Evolutionary conservation across 1,140 invertebrate genomes (phyloP), one percentile per base, ranked within the genome.

Genomic region (Wasmannia auropunctata): DNA sequence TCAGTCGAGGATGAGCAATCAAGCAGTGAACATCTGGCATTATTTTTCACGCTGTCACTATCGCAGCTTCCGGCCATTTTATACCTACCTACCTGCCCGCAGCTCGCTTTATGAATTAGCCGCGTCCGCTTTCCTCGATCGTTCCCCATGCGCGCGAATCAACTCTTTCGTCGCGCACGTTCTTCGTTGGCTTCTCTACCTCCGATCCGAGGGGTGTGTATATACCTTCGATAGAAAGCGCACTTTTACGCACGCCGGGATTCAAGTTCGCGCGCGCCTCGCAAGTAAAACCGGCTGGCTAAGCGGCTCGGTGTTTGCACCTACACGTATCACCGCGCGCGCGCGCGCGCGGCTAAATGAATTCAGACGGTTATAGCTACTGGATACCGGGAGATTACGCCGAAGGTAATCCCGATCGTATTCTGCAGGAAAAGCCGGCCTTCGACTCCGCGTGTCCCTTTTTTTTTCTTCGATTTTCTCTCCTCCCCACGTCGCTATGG

Each of bases 351-450:
- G 63, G 79, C 75, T 90, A 91, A 93, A 92, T 80, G 90, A 91
- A 87, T 85, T 85, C 89, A 86, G 84, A 85, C 75, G 83, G 74
- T 92, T 86, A 89, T 89, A 86, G 91, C 90, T 89, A 91, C 90
- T 87, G 87, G 89, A 89, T 91, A 83, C 87, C n/a, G n/a, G 77
- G 80, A 89, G 90, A 92, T 92, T 88, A 90, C 83, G 89, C 75
- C 70, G 86, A 91, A 87, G 86, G 88, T 88, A 91, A 87, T 81
- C 87, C 90, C 87, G 88, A 91, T 88, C 88, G 86, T 81, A 85
- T 85, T 75, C 83, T 69, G 34, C 56, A 86, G 83, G 83, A 77
- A 79, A 86, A 86, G 75, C 43, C 43, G 76, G 54, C 54, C 72
- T 81, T 49, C 60, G 49, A 40, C 69, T 62, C 22, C n/a, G 5